Evolutionary conservation across 2,888 invertebrate genomes (phyloP).

Genomic region (Folsomia manolachei): DNA sequence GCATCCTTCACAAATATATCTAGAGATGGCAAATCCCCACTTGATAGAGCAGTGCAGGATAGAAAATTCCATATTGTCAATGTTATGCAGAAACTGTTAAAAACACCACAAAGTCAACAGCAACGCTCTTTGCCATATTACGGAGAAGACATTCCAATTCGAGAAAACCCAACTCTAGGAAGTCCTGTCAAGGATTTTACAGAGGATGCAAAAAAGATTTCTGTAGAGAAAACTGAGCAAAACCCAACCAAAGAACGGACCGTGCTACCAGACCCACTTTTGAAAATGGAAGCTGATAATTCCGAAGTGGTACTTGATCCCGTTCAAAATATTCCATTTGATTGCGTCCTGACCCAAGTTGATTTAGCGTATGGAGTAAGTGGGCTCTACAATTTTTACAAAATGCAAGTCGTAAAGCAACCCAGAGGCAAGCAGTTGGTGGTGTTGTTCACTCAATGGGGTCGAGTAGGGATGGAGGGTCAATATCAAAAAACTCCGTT

Average conservation of each 20-base stretch:
- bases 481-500: constrained; percentile 58
- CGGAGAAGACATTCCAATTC: constrained; percentile 1
- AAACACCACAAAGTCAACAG: constrained; percentile 13
- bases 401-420: constrained; percentile 56
- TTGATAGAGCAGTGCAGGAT: constrained; percentile 24
- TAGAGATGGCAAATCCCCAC: constrained; percentile 23
- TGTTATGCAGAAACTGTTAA: constrained; percentile 22
- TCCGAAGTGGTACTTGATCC: constrained; percentile 53
- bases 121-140: background rate
- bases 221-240: constrained; percentile 7
- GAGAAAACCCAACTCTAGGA: background rate
- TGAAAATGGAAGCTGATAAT: constrained; percentile 26
- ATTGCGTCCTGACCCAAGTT: constrained; percentile 57
- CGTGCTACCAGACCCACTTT: constrained; percentile 33
- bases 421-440: constrained; percentile 54
- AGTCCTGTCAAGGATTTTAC: constrained; percentile 26
- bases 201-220: constrained; percentile 14
- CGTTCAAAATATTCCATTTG: constrained; percentile 54
- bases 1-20: constrained; percentile 9
- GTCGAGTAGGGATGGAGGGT: constrained; percentile 57
- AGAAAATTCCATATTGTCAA: constrained; percentile 23
- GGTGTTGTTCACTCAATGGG: constrained; percentile 60
- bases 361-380: constrained; percentile 55
- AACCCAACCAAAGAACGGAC: constrained; percentile 21
- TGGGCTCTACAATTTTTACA: constrained; percentile 60